These are phyloP conservation scores for Osedax fenrisi DNA, from an alignment of 2,888 invertebrate species.

Conservation along the genomic window DNA sequence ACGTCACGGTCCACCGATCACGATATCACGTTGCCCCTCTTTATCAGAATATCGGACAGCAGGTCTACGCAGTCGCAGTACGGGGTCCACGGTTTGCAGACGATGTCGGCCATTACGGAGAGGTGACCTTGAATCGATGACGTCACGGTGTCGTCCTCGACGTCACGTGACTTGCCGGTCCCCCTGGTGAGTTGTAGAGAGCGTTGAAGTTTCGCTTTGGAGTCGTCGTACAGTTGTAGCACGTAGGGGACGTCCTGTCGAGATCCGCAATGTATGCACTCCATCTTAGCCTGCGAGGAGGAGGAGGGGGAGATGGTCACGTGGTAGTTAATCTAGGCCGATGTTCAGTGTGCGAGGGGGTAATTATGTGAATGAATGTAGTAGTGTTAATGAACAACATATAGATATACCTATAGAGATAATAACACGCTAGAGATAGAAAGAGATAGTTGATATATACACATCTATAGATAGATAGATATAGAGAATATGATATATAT, in stretches of 20 bases:
- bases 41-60: background rate
- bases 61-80: background rate
- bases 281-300: background rate
- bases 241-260: background rate
- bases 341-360: too few relatives aligned
- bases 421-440: too few relatives aligned
- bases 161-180: background rate
- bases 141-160: background rate
- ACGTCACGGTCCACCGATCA: too few relatives aligned
- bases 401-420: too few relatives aligned
- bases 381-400: too few relatives aligned
- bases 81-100: background rate
- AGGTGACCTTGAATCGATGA: background rate
- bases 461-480: too few relatives aligned
- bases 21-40: background rate
- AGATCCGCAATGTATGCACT: background rate
- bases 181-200: background rate
- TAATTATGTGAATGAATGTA: too few relatives aligned
- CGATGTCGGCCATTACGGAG: background rate
- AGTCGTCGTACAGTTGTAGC: background rate
- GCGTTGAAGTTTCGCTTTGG: background rate
- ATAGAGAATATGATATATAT: too few relatives aligned
- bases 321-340: too few relatives aligned
- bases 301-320: too few relatives aligned
- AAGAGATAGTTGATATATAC: too few relatives aligned